These are phyloP conservation scores for Glaucomys volans DNA, from an alignment of 2,113 vertebrate species.

Conservation along the genomic window DNA sequence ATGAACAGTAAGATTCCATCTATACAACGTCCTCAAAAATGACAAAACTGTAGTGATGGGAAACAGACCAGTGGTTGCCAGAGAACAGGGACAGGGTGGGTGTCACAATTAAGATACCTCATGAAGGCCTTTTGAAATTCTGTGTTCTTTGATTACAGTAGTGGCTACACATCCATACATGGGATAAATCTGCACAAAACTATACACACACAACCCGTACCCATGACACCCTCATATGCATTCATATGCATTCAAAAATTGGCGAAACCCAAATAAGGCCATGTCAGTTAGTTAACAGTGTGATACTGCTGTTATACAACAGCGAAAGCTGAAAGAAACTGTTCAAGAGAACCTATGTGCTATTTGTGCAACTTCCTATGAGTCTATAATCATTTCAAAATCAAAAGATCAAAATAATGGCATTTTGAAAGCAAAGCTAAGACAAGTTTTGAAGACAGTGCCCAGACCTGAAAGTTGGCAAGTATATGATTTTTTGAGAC, in stretches of 20 bases:
- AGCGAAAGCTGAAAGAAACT: too few species aligned
- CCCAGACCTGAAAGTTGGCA: background rate
- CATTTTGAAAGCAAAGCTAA: slow-evolving; percentile 36
- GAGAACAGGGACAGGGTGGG: background rate
- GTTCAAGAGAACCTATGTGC: background rate
- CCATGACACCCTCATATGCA: background rate
- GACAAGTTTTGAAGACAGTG: background rate
- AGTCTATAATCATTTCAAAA: slow-evolving; percentile 25
- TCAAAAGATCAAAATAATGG: background rate
- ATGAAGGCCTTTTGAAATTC: background rate
- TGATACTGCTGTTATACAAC: background rate
- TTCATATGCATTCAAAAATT: background rate
- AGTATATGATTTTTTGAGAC: background rate
- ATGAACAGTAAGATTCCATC: background rate
- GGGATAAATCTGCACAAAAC: background rate
- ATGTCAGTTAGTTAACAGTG: background rate
- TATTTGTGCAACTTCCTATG: background rate
- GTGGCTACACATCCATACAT: background rate
- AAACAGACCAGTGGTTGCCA: background rate
- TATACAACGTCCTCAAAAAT: background rate
- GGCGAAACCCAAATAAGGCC: background rate
- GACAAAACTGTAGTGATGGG: background rate
- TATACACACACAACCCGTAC: background rate
- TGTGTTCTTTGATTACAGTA: background rate
- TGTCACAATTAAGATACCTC: background rate